Base-by-base conservation (phyloP, 2,113 vertebrate genomes). In the Sylvilagus bachmani region DNA sequence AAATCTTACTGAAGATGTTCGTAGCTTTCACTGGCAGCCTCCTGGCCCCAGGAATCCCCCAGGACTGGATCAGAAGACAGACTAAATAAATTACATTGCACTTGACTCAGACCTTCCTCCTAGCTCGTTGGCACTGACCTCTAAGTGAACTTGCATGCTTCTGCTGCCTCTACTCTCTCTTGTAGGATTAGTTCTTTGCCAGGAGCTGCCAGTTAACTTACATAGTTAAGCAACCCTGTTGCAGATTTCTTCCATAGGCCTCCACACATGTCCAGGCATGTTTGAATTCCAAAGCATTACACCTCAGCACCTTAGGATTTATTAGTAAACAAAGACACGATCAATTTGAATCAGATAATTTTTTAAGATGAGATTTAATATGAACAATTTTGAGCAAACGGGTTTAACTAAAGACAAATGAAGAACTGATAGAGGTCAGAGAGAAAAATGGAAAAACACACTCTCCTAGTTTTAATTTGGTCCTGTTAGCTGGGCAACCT, bases 391-490 rank as follows among this genome's bases (percentile, higher is more conserved):
- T 77, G n/a, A 86, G 61, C 88, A 80, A 95, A 51, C 3, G 71
- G 86, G 55, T 83, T 81, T 91, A 81, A 82, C 53, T 86, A 61
- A 73, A 92, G 70, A 84, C 74, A 96, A 90, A 93, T 1, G 25
- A 84, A 44, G 14, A 7, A 82, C 61, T 84, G 14, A 58, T 14
- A 66, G 74, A 78, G 27, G 31, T 25, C 3, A 67, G 64, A 6
- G 1, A 74, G 49, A 21, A 83, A 58, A 79, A 66, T 8, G 10
- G 24, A 13, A 24, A 3, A 4, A 0, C 31, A 92, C 36, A 27
- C 21, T 73, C 5, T 53, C 44, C 29, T 75, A 31, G 73, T 49
- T 95, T 84, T 64, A 95, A 58, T 73, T 31, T 44, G 91, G 31
- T 14, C 33, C 69, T 93, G 38, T 25, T 1, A 85, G 58, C 10